A percentile compares a stretch with the other conserved stretches of the same genome.
phyloP scores from a whole-genome alignment of 2,113 vertebrate genomes.

The Petroica traversi region DNA sequence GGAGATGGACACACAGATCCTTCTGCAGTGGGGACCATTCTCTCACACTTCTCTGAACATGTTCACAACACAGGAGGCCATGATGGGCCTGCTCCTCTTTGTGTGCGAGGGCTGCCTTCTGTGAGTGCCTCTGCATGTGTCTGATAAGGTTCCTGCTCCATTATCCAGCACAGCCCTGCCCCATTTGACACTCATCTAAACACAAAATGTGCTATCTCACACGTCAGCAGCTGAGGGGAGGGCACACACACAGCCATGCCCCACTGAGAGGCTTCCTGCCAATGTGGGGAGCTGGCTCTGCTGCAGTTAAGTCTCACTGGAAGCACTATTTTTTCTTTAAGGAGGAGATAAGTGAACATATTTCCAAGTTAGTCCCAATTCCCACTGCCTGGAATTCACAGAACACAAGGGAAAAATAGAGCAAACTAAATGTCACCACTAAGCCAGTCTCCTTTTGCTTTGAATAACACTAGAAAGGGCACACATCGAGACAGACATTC shows the following conservation, averaged over 20 bases:
- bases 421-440: not conserved
- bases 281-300: not conserved
- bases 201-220: not conserved
- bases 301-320: not conserved
- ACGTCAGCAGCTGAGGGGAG: not conserved
- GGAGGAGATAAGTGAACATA: not conserved
- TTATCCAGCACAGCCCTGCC: not conserved
- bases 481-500: not conserved
- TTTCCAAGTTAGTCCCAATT: not conserved
- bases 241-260: not conserved
- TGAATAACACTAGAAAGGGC: not conserved
- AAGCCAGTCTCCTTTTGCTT: not conserved
- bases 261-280: not conserved
- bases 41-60: not conserved
- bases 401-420: not conserved
- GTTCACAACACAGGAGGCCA: not conserved
- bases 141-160: not conserved
- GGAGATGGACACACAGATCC: not conserved
- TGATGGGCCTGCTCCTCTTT: not conserved
- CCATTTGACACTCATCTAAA: not conserved
- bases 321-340: not conserved
- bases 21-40: not conserved
- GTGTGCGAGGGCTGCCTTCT: not conserved
- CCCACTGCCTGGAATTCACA: not conserved
- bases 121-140: not conserved